Conservation (phyloP, 2,113 vertebrate genomes). For the Heterocephalus glaber region DNA sequence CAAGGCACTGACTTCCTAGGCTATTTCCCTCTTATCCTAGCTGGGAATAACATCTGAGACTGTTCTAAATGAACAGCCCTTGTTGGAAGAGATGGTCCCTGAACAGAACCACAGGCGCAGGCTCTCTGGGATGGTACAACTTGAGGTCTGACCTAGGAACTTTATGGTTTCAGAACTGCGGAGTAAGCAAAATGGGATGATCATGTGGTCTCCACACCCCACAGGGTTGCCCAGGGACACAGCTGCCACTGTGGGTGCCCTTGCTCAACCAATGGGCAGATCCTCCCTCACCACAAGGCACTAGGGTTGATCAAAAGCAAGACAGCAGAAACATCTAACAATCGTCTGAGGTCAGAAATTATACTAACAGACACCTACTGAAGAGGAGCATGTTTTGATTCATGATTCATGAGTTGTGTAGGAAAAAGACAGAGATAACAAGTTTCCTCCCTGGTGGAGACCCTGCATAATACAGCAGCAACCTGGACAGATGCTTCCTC, state of each 20-base stretch:
- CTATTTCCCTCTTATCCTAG: accelerated
- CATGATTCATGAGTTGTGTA: neutral
- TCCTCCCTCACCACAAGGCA: neutral
- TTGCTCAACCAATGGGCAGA: neutral
- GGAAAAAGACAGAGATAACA: neutral
- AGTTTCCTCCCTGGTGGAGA: neutral
- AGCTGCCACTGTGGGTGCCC: neutral
- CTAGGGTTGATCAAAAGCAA: neutral
- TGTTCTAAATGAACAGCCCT: neutral
- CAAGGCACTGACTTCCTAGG: accelerated
- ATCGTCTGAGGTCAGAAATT: neutral
- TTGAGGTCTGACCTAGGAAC: neutral
- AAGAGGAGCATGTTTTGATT: neutral
- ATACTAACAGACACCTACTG: neutral
- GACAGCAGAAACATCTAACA: neutral
- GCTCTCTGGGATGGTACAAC: accelerated
- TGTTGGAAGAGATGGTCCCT: accelerated
- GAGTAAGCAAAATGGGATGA: neutral
- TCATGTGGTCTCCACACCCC: neutral
- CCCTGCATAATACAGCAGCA: neutral
- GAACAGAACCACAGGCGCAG: accelerated
- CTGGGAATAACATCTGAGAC: neutral
- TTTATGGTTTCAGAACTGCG: neutral
- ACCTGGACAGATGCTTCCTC: neutral
- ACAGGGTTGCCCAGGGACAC: neutral